Percentiles rank a stretch among this genome's conserved stretches.
Evolutionary conservation across 2,888 invertebrate genomes (phyloP).

Genomic region (Lamellibrachia columna): DNA sequence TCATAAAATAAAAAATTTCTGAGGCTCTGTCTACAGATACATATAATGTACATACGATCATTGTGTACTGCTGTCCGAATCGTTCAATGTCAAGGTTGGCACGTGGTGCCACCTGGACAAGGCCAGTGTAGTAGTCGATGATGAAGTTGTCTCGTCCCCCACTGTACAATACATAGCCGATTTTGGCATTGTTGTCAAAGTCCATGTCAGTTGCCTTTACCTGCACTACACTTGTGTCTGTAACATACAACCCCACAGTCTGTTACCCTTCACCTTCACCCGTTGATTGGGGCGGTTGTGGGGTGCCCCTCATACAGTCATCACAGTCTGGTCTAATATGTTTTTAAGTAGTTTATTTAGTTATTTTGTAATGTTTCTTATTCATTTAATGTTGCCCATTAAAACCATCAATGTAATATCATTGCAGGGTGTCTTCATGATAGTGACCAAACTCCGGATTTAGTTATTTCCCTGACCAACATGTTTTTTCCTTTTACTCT

Average conservation of each 20-base stretch:
- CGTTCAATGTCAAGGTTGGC: conserved; percentile 87
- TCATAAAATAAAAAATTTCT: background rate
- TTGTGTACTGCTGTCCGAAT: conserved; percentile 35
- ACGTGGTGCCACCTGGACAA: conserved; percentile 76
- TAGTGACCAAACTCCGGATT: no score
- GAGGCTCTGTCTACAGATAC: background rate
- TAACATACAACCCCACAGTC: background rate
- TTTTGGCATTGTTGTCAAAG: conserved; percentile 45
- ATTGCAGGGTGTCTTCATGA: no score
- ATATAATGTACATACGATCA: conserved; percentile 31
- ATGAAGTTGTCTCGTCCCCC: conserved; percentile 93
- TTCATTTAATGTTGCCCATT: no score
- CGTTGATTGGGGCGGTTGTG: no score
- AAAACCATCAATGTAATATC: no score
- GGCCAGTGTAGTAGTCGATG: conserved; percentile 82
- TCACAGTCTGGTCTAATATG: no score
- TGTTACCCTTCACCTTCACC: no score
- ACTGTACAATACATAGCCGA: conserved; percentile 54
- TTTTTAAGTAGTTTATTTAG: no score
- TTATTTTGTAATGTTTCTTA: no score
- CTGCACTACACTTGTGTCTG: conserved; percentile 36
- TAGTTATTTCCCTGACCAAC: no score
- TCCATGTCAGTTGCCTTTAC: conserved; percentile 49
- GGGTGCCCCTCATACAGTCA: no score
- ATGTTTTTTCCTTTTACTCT: no score